Evolutionary conservation across 2,113 vertebrate genomes (phyloP).

Genomic region (Gracilinanus agilis): DNA sequence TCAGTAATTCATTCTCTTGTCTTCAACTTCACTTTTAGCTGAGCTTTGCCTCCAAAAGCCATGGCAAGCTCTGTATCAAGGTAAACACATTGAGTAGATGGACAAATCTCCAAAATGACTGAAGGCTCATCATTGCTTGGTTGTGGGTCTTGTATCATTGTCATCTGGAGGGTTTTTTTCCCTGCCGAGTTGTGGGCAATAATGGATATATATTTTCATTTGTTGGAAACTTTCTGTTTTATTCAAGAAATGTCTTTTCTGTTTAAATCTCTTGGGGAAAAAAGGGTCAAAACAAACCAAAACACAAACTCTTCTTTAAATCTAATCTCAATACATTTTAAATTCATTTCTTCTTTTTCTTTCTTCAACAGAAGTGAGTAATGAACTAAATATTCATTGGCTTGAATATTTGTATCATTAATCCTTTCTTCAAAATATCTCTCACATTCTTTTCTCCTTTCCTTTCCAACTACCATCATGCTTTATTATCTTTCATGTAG

Average conservation of each 20-base stretch:
- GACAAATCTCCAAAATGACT: too few relatives aligned
- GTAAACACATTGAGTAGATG: too few relatives aligned
- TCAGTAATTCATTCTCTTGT: neutral
- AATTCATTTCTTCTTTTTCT: neutral
- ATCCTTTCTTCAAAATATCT: neutral
- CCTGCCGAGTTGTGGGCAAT: too few relatives aligned
- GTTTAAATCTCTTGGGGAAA: too few relatives aligned
- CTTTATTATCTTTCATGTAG: neutral
- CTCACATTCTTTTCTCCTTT: neutral
- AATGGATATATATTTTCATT: too few relatives aligned
- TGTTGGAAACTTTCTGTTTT: too few relatives aligned
- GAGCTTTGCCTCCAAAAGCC: too few relatives aligned
- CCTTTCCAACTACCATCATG: neutral
- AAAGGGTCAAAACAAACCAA: neutral
- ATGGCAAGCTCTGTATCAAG: too few relatives aligned
- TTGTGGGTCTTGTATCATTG: too few relatives aligned
- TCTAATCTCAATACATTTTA: neutral
- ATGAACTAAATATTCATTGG: neutral
- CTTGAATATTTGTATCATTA: neutral
- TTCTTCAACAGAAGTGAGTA: neutral
- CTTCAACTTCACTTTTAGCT: neutral
- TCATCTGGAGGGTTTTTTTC: too few relatives aligned
- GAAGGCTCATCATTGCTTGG: too few relatives aligned
- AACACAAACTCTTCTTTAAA: neutral
- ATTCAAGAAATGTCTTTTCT: too few relatives aligned